Base-by-base conservation (phyloP, 2,888 invertebrate species). In the Lithophane semibrunnea region DNA sequence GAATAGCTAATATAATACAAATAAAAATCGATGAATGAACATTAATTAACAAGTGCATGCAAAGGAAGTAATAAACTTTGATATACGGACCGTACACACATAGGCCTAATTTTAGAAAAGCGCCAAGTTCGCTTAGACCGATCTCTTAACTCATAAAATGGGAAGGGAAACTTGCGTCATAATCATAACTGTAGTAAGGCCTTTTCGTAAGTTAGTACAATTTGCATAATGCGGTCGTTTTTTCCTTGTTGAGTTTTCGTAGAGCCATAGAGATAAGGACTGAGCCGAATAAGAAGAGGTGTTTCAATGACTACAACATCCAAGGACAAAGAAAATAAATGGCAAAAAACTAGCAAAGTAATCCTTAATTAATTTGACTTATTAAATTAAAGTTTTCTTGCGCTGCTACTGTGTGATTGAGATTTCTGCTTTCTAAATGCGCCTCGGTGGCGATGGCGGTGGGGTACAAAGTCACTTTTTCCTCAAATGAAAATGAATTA, bases 41-140 rank as follows among this genome's bases (percentile, higher is more conserved):
- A 89, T 90, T 90, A 91, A 92, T 92, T 91, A 90, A 80, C 47
- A 89, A 86, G 75, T 79, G 83, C 85, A 84, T 84, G 84, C 82
- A 73, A 71, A 88, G 91, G 91, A 92, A 91, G 90, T 88, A 84
- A 89, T 92, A 92, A 92, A 92, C 85, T 84, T 84, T 67, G 86
- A 71, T 87, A 80, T 84, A 88, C 83, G 85, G 73, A 89, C 87
- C 90, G 79, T 86, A 49, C 44, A 84, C 75, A 86, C 75, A 86
- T 81, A 81, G 77, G 77, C 87, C 88, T 91, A 91, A 92, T 87
- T 90, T 90, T 92, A 91, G 91, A 87, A 85, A 84, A 90, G 82
- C 85, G 82, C 86, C 86, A 84, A 90, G 70, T 81, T 52, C 42
- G 64, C 72, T 58, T 75, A 67, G 77, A 65, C 80, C 76, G 72